Conservation (phyloP, 2,797 vertebrate genomes). For the Echeneis naucrates region DNA sequence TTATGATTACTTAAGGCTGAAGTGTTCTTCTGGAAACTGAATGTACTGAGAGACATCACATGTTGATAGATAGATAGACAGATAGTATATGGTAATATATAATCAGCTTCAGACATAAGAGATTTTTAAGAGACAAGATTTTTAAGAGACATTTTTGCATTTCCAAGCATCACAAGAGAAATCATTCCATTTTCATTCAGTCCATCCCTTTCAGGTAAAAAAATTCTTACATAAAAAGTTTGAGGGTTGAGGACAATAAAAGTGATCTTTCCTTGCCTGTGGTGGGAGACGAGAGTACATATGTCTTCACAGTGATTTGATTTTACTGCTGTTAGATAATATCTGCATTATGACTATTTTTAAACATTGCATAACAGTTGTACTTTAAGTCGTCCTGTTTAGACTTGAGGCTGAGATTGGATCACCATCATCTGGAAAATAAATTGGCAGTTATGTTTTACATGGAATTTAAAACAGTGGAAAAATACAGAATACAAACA, state of each 20-base stretch:
- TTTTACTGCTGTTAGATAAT: neutral
- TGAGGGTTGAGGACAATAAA: neutral
- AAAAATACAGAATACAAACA: too few relatives aligned
- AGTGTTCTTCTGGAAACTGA: neutral
- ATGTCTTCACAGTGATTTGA: neutral
- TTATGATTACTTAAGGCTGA: constrained; percentile 13
- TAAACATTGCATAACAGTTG: neutral
- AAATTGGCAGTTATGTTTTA: neutral
- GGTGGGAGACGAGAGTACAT: neutral
- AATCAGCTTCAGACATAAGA: too few relatives aligned
- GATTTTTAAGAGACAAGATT: too few relatives aligned
- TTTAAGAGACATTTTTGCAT: too few relatives aligned
- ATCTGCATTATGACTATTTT: neutral
- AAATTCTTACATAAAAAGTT: neutral
- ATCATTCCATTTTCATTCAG: too few relatives aligned
- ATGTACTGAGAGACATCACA: neutral
- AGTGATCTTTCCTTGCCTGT: neutral
- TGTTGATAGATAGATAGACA: too few relatives aligned
- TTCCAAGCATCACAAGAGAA: too few relatives aligned
- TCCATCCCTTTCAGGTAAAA: neutral
- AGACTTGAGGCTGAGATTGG: neutral
- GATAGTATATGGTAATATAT: too few relatives aligned
- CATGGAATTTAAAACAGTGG: neutral
- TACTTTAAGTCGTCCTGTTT: neutral
- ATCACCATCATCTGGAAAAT: neutral